phyloP scores from a whole-genome alignment of 2,888 invertebrate species.

The Coenonympha arcania region DNA sequence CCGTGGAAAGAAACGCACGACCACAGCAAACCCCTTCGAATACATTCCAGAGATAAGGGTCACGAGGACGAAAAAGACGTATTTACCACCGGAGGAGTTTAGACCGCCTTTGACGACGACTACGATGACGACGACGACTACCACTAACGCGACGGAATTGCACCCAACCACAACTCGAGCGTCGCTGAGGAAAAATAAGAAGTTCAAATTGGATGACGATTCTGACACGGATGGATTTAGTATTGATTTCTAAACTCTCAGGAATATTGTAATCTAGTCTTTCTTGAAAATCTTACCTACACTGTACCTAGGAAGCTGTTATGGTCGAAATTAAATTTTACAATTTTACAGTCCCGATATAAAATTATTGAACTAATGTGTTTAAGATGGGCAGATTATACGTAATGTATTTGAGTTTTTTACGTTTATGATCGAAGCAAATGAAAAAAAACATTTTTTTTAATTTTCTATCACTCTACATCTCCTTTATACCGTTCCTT shows the following conservation, averaged over 20 bases:
- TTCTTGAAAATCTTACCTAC: no score
- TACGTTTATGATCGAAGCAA: no score
- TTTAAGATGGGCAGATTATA: no score
- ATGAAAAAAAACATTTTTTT: no score
- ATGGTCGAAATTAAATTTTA: no score
- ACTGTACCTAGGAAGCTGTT: no score
- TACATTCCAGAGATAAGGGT: conserved; percentile 13
- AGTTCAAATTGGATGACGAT: conserved; percentile 17
- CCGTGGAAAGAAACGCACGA: conserved; percentile 37
- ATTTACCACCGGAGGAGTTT: neutral
- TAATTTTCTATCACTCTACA: no score
- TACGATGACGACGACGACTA: neutral
- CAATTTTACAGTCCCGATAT: no score
- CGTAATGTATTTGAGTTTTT: no score
- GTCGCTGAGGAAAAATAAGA: conserved; percentile 7
- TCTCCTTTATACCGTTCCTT: no score
- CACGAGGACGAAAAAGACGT: conserved; percentile 9
- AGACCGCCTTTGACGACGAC: neutral
- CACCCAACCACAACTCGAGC: neutral
- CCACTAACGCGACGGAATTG: neutral
- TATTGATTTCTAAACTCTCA: conserved; percentile 25
- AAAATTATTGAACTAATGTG: no score
- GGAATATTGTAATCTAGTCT: no score
- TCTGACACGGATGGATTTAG: conserved; percentile 26
- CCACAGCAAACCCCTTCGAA: conserved; percentile 30